These are phyloP conservation scores for Seriola aureovittata DNA, from an alignment of 2,113 vertebrate genomes.

Conservation along the genomic window DNA sequence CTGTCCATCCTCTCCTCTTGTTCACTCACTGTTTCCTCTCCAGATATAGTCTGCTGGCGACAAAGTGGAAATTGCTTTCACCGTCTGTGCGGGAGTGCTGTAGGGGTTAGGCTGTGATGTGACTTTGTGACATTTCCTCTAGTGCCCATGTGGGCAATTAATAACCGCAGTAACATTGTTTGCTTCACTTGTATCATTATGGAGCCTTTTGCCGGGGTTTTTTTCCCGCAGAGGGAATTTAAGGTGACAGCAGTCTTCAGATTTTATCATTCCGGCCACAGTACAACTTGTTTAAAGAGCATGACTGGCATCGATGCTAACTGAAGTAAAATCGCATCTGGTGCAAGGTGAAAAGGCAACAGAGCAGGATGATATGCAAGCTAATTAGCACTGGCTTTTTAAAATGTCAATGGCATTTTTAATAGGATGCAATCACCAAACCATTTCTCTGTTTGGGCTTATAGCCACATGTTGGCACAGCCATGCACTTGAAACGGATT, in stretches of 20 bases:
- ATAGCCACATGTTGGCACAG: background rate
- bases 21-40: slow-evolving; percentile 38
- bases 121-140: slow-evolving; percentile 64
- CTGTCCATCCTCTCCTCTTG: background rate
- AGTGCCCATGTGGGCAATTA: slow-evolving; percentile 60
- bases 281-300: background rate
- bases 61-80: slow-evolving; percentile 57
- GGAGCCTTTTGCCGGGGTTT: background rate
- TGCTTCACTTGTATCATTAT: slow-evolving; percentile 45
- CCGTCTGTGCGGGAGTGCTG: slow-evolving; percentile 44
- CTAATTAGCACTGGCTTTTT: background rate
- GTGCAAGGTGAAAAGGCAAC: background rate
- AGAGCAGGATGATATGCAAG: background rate
- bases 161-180: slow-evolving; percentile 55
- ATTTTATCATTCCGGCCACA: background rate
- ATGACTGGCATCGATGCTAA: background rate
- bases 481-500: background rate
- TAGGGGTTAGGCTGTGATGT: slow-evolving; percentile 24
- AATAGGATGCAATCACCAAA: background rate
- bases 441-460: background rate
- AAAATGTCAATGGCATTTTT: background rate
- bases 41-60: slow-evolving; percentile 41
- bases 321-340: background rate
- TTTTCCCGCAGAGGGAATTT: background rate
- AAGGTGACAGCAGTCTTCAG: background rate